Base-by-base conservation (phyloP, 2,113 vertebrate genomes). In the Meriones unguiculatus region DNA sequence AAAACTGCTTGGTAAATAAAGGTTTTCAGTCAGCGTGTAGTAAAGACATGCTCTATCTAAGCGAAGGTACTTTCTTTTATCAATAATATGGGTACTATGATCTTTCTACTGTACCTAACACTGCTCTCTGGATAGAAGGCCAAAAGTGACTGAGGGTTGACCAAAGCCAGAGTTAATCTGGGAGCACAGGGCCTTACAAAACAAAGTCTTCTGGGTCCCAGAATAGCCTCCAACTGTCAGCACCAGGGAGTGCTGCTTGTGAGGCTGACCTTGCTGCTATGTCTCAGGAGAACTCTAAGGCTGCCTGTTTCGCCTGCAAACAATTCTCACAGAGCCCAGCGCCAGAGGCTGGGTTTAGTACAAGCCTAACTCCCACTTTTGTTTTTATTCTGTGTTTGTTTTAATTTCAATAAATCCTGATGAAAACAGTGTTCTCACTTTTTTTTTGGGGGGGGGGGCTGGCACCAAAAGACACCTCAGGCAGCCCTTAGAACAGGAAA, bases 191-290 rank as follows among this genome's bases (percentile, higher is more conserved):
- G 94, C 98, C 98, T 98, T 93, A 97, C 94, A 97, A 98, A 98
- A 98, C 97, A 98, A 98, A 98, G 97, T 92, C 95, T 97, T 96
- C 97, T 98, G 91, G 14, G 87, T 98, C 98, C 98, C 97, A 98
- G 98, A 99, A 99, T 99, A 99, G 98, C 95, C 97, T 75, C 90
- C 98, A 98, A 98, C 98, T 98, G 98, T 99, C 98, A 98, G 97
- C 98, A 24, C 98, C 75, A 62, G 90, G 5, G 59, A 90, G 87
- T 98, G 98, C 95, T 86, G 97, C 93, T 96, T 75, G 38, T 87
- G 87, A 94, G 92, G 93, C 92, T 97, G 98, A 98, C 98, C 98
- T 98, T 98, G 97, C 97, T 96, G 72, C 82, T 17, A 86, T 94
- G 94, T 59, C 97, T 96, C 89, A 90, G 96, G 86, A 70, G 82